Base-by-base conservation (phyloP, 2,113 vertebrate genomes). In the Callipepla squamata region DNA sequence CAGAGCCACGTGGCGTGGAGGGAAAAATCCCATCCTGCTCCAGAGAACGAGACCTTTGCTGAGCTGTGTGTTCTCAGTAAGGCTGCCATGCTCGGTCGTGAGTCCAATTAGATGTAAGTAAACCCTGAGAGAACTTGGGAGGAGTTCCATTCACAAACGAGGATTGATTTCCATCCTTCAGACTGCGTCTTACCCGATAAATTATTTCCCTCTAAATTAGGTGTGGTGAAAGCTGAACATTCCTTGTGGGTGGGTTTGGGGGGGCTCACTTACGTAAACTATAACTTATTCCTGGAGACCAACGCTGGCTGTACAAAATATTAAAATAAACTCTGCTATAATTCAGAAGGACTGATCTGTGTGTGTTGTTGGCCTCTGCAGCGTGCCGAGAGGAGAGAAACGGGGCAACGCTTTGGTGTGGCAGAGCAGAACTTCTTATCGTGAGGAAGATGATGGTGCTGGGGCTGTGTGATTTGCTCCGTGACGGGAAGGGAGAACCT, bases 241-340 rank as follows among this genome's bases (percentile, higher is more conserved):
- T 95, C 94, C 96, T 91, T 90, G 85, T 75, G 69, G 94, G 93
- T 92, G 94, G 93, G 94, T 89, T 89, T 78, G 67, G 80, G 74
- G 59, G 59, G 15, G 40, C 95, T 97, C 87, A 89, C 94, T 97
- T 95, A 30, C 96, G 93, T 97, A 96, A 89, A 76, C 86, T 84
- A 94, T 94, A 96, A 93, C 87, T 96, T 96, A 96, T 97, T 97
- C 94, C 91, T 97, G 66, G 89, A 97, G 95, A 96, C 90, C 84
- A 95, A 59, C 89, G 91, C 91, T 97, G 94, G 93, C 94, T 97
- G 89, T 97, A 96, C 79, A 96, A 92, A 96, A 87, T 87, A 96
- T 50, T 95, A 87, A 96, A 96, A 96, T 95, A 96, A 96, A 97
- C 86, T 95, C 87, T 95, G 92, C 92, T 96, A 36, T 90, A 74